A percentile compares a stretch with the other conserved stretches of the same genome.
These are phyloP conservation scores for Petrocephalus zakoni DNA, from an alignment of 2,113 vertebrate genomes.

Conservation along the genomic window DNA sequence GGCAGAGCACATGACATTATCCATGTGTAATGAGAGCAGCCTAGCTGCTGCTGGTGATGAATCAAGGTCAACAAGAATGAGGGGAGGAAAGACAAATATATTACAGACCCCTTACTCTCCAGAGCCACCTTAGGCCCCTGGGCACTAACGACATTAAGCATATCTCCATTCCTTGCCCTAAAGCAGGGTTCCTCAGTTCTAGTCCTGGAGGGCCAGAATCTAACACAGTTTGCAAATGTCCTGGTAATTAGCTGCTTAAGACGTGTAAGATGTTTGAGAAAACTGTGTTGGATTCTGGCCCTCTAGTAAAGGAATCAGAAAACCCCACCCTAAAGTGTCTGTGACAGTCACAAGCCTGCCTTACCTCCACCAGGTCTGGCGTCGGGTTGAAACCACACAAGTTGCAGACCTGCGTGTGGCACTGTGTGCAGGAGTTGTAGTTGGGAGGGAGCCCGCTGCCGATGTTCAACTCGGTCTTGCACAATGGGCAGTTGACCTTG, in stretches of 20 bases:
- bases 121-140: background rate
- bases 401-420: slow-evolving; percentile 90
- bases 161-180: background rate
- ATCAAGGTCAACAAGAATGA: slow-evolving; percentile 7
- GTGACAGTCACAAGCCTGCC: slow-evolving; percentile 46
- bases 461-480: slow-evolving; percentile 85
- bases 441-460: slow-evolving; percentile 78
- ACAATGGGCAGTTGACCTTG: slow-evolving; percentile 82
- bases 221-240: background rate
- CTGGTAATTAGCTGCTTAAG: background rate
- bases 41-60: background rate
- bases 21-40: background rate
- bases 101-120: background rate
- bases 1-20: background rate
- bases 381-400: slow-evolving; percentile 97
- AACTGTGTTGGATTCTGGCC: background rate
- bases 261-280: background rate
- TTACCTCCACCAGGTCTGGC: slow-evolving; percentile 93
- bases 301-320: background rate
- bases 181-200: background rate
- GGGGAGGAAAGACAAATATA: background rate
- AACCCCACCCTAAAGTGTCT: background rate
- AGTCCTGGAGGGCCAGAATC: background rate
- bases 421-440: slow-evolving; percentile 91
- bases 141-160: background rate